A percentile compares a stretch with the other conserved stretches of the same genome.
phyloP scores from a whole-genome alignment of 2,113 vertebrate species.

The Saimiri boliviensis region DNA sequence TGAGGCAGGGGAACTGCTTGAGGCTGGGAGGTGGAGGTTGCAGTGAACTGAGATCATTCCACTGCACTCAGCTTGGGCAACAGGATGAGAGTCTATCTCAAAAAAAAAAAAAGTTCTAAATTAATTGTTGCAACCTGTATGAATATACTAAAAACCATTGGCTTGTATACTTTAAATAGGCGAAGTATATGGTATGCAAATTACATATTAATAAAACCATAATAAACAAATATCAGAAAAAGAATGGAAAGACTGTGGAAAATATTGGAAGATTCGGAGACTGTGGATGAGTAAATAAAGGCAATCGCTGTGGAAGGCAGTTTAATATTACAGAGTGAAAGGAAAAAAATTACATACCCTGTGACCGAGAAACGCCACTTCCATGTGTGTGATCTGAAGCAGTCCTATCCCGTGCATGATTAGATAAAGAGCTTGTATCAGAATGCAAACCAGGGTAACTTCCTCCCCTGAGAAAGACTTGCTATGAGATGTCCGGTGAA shows the following conservation, averaged over 20 bases:
- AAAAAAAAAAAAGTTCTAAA: not conserved
- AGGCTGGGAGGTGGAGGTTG: too few species aligned
- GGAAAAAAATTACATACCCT: not conserved
- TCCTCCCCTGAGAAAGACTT: not conserved
- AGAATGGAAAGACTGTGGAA: not conserved
- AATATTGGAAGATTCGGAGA: not conserved
- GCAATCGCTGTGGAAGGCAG: not conserved
- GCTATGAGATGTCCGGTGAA: not conserved
- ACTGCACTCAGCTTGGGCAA: too few species aligned
- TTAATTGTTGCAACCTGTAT: not conserved
- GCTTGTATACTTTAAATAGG: not conserved
- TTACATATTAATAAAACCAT: not conserved
- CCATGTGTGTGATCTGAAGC: not conserved
- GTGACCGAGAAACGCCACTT: not conserved
- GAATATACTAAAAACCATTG: not conserved
- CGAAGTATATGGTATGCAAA: not conserved
- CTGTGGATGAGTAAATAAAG: not conserved
- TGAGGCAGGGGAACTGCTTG: too few species aligned
- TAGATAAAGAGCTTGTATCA: not conserved
- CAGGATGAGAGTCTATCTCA: too few species aligned
- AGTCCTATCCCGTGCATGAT: rapidly evolving
- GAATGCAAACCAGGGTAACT: not conserved
- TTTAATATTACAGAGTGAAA: not conserved
- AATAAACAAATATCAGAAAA: not conserved
- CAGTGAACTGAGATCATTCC: too few species aligned